Evolutionary conservation across 2,113 vertebrate genomes (phyloP), one percentile per base, ranked within the genome.

Genomic region (Rhinopithecus roxellana): DNA sequence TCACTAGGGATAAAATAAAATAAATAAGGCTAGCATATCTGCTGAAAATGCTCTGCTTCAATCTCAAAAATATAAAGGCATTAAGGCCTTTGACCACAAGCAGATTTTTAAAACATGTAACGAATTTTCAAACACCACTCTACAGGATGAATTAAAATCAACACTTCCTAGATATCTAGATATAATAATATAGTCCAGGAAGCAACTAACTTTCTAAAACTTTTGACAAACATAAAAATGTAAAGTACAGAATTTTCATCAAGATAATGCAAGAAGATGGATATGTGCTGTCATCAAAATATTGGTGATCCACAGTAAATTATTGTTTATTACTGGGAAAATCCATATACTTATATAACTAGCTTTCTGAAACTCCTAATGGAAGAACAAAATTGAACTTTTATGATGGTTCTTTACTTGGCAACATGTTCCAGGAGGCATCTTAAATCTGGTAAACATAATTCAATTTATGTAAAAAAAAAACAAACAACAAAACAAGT

Each of bases 1-100:
- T 89, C 32, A 67, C 43, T 50, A 57, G 25, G n/a, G 43, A 93
- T 93, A 93, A 94, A 89, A 59, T 50, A 55, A 89, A 97, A 94
- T 86, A 93, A 75, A 91, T 59, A 83, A 92, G 35, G 9, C 79
- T 50, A n/a, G 4, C 4, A 64, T 85, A 85, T 74, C 70, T 91
- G 35, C 20, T 64, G n/a, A 96, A 94, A 81, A 59, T 30, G 27
- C 3, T 78, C 6, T 86, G n/a, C 32, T 91, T 97, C 52, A 96
- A 57, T 86, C 95, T 77, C 67, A 82, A 27, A 74, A 82, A 64
- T 94, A 94, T 96, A 93, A 90, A 93, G 55, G 30, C 25, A 52
- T 61, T 75, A 87, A 89, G n/a, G 70, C 30, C 18, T 95, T 90
- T 88, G 70, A 79, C 77, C 75, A 92, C 8, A 77, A 89, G 78